A percentile compares a stretch with the other conserved stretches of the same genome.
phyloP scores from a whole-genome alignment of 1,140 invertebrate genomes.

The Brachionus plicatilis region DNA sequence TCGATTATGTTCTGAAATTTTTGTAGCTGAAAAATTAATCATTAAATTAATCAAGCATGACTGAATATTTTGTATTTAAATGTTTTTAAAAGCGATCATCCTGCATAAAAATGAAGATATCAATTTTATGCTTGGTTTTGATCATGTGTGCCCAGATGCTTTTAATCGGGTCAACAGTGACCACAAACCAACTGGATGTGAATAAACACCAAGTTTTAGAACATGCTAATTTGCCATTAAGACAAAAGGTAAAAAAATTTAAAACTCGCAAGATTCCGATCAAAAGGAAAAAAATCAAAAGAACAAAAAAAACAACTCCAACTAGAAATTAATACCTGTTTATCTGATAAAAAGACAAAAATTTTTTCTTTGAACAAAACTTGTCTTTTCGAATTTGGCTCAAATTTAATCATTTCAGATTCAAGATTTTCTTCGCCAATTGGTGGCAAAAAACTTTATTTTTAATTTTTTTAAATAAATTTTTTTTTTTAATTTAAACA shows the following conservation, averaged over 20 bases:
- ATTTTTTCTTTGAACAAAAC: constrained; percentile 61
- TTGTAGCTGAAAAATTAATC: not conserved
- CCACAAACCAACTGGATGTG: not conserved
- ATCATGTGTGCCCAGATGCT: not conserved
- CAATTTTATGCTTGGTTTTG: not conserved
- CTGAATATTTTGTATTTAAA: not conserved
- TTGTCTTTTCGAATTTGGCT: constrained; percentile 56
- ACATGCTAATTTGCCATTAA: not conserved
- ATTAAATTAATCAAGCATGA: not conserved
- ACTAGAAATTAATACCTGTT: constrained; percentile 56
- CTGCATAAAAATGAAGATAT: not conserved
- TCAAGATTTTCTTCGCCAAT: constrained; percentile 60
- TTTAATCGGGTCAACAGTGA: not conserved
- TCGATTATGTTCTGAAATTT: constrained; percentile 34
- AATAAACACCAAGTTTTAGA: not conserved
- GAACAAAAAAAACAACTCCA: not conserved
- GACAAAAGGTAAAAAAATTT: not conserved
- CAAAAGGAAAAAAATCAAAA: not conserved
- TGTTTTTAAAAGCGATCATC: not conserved
- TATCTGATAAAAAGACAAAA: constrained; percentile 62
- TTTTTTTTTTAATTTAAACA: not conserved
- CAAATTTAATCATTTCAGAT: constrained; percentile 59
- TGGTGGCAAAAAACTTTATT: constrained; percentile 54
- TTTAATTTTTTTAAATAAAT: not conserved
- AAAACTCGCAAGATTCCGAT: not conserved